A percentile compares a stretch with the other conserved stretches of the same genome.
These are phyloP conservation scores for Siderastrea radians DNA, from an alignment of 92 coral and sea anemone genomes.

Conservation along the genomic window DNA sequence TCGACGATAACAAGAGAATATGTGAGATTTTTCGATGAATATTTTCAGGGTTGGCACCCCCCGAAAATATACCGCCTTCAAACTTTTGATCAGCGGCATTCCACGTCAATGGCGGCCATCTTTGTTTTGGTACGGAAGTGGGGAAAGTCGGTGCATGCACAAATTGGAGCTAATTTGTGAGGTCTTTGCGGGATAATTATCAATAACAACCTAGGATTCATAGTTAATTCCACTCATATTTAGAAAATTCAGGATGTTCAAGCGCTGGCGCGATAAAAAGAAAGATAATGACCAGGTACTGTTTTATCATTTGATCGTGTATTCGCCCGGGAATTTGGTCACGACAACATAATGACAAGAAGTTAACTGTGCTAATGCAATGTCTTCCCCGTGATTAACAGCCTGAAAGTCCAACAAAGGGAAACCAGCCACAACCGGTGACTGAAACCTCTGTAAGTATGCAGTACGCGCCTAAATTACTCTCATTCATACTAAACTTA, in stretches of 20 bases:
- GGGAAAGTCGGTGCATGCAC: neutral
- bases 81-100: slow-evolving; percentile 44
- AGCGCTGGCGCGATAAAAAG: slow-evolving; percentile 84
- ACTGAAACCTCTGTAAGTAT: slow-evolving; percentile 51
- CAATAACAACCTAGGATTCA: neutral
- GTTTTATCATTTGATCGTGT: neutral
- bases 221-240: neutral
- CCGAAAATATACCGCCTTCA: slow-evolving; percentile 39
- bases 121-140: neutral
- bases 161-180: neutral
- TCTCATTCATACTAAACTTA: neutral
- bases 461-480: neutral
- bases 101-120: slow-evolving; percentile 19
- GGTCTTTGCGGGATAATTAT: neutral
- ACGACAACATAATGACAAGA: neutral
- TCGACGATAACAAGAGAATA: neutral
- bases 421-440: slow-evolving; percentile 12
- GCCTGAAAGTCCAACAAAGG: slow-evolving; percentile 43
- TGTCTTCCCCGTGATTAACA: neutral
- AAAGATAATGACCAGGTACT: slow-evolving; percentile 60
- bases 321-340: slow-evolving; percentile 9
- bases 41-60: slow-evolving; percentile 65
- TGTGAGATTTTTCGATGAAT: slow-evolving; percentile 9
- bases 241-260: slow-evolving; percentile 72
- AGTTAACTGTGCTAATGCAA: neutral